phyloP scores from a whole-genome alignment of 2,888 invertebrate species.

The Gortyna flavago region DNA sequence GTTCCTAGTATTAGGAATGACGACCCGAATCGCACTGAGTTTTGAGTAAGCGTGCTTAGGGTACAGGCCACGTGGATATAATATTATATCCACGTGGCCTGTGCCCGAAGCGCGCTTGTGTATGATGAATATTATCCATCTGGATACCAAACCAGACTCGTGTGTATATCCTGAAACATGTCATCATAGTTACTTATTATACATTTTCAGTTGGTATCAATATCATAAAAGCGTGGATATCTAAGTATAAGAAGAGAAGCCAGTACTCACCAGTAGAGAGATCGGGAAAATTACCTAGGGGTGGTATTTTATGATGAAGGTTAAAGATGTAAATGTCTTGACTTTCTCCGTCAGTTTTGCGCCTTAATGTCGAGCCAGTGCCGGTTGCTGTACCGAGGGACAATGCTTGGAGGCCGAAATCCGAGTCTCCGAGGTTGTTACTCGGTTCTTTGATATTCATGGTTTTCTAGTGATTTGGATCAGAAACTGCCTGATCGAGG shows the following conservation, averaged over 20 bases:
- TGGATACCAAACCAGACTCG: not conserved
- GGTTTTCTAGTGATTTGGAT: slow-evolving; percentile 8
- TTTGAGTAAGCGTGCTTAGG: not conserved
- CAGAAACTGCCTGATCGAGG: not conserved
- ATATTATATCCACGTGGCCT: not conserved
- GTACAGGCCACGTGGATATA: not conserved
- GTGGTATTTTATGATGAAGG: not conserved
- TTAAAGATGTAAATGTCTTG: not conserved
- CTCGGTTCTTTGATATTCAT: slow-evolving; percentile 7
- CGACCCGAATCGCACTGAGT: not conserved
- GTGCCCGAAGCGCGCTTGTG: not conserved
- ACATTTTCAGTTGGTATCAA: not conserved
- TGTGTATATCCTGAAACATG: not conserved
- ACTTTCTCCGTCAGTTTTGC: not conserved
- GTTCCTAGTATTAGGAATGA: not conserved
- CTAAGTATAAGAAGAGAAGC: not conserved
- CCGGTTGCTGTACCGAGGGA: not conserved
- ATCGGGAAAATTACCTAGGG: not conserved
- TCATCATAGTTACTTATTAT: not conserved
- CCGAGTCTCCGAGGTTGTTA: not conserved
- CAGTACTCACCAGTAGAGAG: no score
- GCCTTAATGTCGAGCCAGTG: not conserved
- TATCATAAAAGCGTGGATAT: not conserved
- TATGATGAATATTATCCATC: no score
- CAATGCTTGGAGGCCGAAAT: not conserved